Conservation (phyloP, 23 tunicate species). For the Ascidia mentula region DNA sequence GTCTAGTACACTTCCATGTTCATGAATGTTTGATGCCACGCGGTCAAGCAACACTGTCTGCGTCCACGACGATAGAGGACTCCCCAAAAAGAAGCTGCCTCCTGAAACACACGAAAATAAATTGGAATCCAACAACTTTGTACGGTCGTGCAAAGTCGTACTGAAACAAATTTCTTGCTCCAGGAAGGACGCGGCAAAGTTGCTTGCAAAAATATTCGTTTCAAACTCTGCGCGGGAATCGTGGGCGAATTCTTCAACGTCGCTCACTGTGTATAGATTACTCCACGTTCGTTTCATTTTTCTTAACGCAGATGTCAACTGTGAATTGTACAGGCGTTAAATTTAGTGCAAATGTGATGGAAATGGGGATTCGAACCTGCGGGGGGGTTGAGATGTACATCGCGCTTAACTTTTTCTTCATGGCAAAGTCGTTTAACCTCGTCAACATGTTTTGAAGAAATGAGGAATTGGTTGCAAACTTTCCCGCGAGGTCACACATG, state of each 20-base stretch:
- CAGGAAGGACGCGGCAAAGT: conserved; percentile 75
- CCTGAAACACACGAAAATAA: conserved; percentile 35
- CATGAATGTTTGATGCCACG: conserved; percentile 33
- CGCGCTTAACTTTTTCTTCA: conserved; percentile 19
- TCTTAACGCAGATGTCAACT: conserved; percentile 57
- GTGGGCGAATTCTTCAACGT: conserved; percentile 64
- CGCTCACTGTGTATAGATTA: conserved; percentile 41
- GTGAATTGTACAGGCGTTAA: neutral
- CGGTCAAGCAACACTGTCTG: conserved; percentile 94
- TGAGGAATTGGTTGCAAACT: conserved; percentile 45
- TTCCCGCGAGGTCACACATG: conserved; percentile 73
- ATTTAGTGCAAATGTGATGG: neutral
- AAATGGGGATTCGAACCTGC: conserved; percentile 44
- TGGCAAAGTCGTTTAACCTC: conserved; percentile 32
- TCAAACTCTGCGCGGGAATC: neutral
- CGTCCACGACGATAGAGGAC: conserved; percentile 97
- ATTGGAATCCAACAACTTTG: neutral
- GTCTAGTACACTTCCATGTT: conserved; percentile 65
- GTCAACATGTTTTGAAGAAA: conserved; percentile 34
- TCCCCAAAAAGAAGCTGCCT: conserved; percentile 61
- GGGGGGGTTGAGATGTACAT: conserved; percentile 83
- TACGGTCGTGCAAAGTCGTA: neutral
- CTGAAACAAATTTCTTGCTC: conserved; percentile 95
- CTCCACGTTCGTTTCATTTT: conserved; percentile 32
- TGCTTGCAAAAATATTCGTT: conserved; percentile 61